Base-by-base conservation (phyloP, 2,113 vertebrate genomes). In the Triplophysa rosa region DNA sequence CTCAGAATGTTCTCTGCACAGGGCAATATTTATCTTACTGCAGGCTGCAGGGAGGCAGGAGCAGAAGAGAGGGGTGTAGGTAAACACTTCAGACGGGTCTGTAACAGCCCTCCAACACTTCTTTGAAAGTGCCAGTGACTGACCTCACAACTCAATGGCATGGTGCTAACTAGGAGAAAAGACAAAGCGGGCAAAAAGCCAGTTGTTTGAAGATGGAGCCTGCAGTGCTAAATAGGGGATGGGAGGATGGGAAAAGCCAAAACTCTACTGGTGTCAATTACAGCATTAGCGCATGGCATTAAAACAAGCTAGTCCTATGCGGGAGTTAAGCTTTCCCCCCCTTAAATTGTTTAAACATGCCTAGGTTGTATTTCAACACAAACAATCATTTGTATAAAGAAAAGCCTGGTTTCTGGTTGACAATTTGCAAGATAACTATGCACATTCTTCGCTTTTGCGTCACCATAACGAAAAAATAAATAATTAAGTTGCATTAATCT, bases 111-210 rank as follows among this genome's bases (percentile, higher is more conserved):
- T 94, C 92, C 88, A 93, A 89, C 84, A 89, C 88, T 93, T 93
- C 92, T 69, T 91, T 90, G 85, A 93, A 91, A 90, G 90, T 87
- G 89, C 90, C 66, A 93, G 92, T 91, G 92, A 91, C 91, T 81
- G 92, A 95, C 93, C 94, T 87, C 88, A 89, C 93, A 90, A 93
- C 92, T 93, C 92, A 93, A 93, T 93, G 93, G 93, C 90, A 88
- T 90, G 88, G 92, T 93, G 89, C 91, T 93, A 93, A 94, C 90
- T 85, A 88, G 21, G 86, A 89, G 84, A 87, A 79, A 79, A 89
- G 92, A 94, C 93, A 95, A 94, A 91, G 90, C 91, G 89, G 89
- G 92, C 93, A 95, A 94, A 94, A 92, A 94, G 91, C 83, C 85
- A 84, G 81, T 86, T 84, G 89, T 92, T 92, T 90, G 76, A 84